These are phyloP conservation scores for Patella pellucida DNA, from an alignment of 2,888 invertebrate genomes.

Conservation along the genomic window DNA sequence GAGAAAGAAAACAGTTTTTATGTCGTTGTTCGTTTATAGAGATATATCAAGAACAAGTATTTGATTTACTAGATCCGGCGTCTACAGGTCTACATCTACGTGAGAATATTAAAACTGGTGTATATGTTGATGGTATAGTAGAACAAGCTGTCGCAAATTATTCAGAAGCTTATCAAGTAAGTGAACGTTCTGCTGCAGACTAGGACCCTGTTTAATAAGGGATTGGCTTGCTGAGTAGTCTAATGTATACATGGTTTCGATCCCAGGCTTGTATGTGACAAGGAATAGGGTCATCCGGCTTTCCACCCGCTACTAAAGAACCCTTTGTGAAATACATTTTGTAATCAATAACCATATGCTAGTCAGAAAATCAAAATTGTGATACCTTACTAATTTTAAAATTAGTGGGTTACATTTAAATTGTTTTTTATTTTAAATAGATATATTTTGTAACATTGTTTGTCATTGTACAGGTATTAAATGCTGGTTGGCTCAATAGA, in stretches of 20 bases:
- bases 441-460: too few species aligned
- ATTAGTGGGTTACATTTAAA: too few species aligned
- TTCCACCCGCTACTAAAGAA: too few species aligned
- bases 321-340: too few species aligned
- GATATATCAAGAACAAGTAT: slow-evolving; percentile 72
- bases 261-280: too few species aligned
- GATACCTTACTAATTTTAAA: too few species aligned
- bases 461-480: slow-evolving; percentile 54
- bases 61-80: slow-evolving; percentile 68
- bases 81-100: slow-evolving; percentile 58
- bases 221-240: too few species aligned
- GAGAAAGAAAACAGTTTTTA: slow-evolving; percentile 63
- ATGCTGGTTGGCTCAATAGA: slow-evolving; percentile 68
- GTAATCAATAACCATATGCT: too few species aligned
- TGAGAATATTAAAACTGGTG: slow-evolving; percentile 67
- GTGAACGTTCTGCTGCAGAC: neutral
- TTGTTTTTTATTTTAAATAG: too few species aligned
- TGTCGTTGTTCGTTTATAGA: slow-evolving; percentile 71
- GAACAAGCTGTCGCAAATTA: slow-evolving; percentile 62
- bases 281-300: too few species aligned
- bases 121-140: slow-evolving; percentile 64
- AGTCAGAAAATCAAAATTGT: too few species aligned
- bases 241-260: neutral
- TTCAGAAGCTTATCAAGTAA: slow-evolving; percentile 65
- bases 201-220: neutral